A percentile compares a stretch with the other conserved stretches of the same genome.
Conservation (phyloP, 2,113 vertebrate genomes). For the Apodemus speciosus region DNA sequence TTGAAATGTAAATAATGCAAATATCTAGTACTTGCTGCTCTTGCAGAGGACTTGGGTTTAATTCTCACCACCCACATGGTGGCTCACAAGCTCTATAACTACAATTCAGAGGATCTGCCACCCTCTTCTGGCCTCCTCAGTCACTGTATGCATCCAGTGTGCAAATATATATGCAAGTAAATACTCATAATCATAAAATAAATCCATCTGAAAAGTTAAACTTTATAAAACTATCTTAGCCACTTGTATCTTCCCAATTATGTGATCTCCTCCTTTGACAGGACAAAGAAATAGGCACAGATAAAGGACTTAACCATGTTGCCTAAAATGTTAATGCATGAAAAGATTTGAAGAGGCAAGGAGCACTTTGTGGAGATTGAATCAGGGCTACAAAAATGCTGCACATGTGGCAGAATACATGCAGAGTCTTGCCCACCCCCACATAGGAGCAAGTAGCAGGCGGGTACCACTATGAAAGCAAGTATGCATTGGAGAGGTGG, state of each 20-base stretch:
- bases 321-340: not conserved
- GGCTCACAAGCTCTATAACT: not conserved
- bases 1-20: no score
- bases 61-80: not conserved
- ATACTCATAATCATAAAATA: not conserved
- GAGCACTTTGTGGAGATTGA: not conserved
- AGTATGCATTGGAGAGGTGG: not conserved
- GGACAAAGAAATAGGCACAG: not conserved
- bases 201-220: constrained; percentile 25
- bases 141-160: not conserved
- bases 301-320: not conserved
- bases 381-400: not conserved
- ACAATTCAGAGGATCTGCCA: no score
- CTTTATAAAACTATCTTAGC: constrained; percentile 27
- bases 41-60: not conserved
- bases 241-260: not conserved
- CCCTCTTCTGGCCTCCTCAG: not conserved
- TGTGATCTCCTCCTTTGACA: not conserved
- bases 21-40: not conserved
- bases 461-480: not conserved
- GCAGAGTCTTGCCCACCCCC: not conserved
- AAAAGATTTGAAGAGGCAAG: not conserved
- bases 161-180: not conserved
- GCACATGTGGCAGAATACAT: not conserved
- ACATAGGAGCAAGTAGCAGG: not conserved